Evolutionary conservation across 2,888 invertebrate genomes (phyloP), one percentile per base, ranked within the genome.

Genomic region (Mesorhabditis spiculigera): DNA sequence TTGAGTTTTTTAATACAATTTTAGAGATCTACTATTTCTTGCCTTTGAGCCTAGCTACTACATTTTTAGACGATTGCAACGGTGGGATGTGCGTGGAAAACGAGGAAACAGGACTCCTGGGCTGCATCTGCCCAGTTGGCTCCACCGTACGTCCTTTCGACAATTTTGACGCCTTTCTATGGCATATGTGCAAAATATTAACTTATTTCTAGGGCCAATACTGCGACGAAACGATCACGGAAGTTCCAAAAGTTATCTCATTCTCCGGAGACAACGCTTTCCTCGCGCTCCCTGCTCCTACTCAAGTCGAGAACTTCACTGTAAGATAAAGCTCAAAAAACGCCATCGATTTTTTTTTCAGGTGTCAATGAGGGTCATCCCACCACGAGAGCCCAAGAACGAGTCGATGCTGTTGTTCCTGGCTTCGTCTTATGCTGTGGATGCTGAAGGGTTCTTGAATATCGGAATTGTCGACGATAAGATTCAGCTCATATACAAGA

Each of bases 111-210:
- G 72, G 71, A n/a, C 41, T 44, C 4, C 76, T 73, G 70, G 76
- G 78, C 62, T 82, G 82, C 65, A 76, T 83, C 5, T 82, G 82
- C 63, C 82, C 82, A 2, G 65, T 75, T 4, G 74, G 73, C 16
- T 72, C 73, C 4, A 63, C 66, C 66, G 69, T 66, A 45, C 10
- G 42, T 41, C 8, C 4, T 63, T 5, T 4, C 1, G n/a, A 50
- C 58, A 2, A 3, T 50, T 50, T 50, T 13, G n/a, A 50, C 58
- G 58, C 8, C n/a, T 50, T n/a, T 13, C 10, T n/a, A 13, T 50
- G 8, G 8, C 58, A n/a, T 13, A 13, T 50, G 10, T n/a, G 58
- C 58, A 13, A n/a, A 10, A 50, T 50, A 13, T 13, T 50, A 50
- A 13, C 3, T 1, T 13, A 50, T 13, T n/a, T 50, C n/a, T n/a